Conservation (phyloP, 2,888 invertebrate genomes). For the Melinaea menophilus region DNA sequence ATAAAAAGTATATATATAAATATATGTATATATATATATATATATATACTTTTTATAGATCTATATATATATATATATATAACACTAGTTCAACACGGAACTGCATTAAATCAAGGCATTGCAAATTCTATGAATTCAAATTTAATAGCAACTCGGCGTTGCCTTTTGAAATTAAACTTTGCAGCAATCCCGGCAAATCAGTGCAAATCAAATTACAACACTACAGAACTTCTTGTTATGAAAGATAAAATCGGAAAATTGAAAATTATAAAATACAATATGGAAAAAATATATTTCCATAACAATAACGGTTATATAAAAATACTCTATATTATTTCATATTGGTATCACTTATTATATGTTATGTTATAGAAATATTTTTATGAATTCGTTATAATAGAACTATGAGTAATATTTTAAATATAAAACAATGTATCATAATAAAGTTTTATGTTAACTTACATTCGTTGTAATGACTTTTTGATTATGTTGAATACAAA, state of each 20-base stretch:
- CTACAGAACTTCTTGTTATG: conserved; percentile 21
- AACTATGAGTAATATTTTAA: neutral
- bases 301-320: neutral
- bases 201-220: conserved; percentile 22
- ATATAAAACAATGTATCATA: neutral
- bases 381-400: no score
- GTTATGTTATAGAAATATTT: no score
- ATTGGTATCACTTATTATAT: no score
- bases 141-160: conserved; percentile 43
- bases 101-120: conserved; percentile 32
- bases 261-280: neutral
- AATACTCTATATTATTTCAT: no score
- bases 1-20: no score
- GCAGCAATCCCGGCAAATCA: conserved; percentile 28
- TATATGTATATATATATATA: neutral
- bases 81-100: conserved; percentile 13
- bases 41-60: no score
- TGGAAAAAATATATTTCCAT: neutral
- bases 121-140: conserved; percentile 37
- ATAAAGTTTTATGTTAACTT: conserved; percentile 2
- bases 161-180: conserved; percentile 34
- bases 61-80: conserved; percentile 9
- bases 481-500: conserved; percentile 24
- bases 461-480: conserved; percentile 25
- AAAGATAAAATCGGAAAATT: conserved; percentile 5